Conservation (phyloP, 1,140 invertebrate genomes). For the Stenopsyche tienmushanensis region DNA sequence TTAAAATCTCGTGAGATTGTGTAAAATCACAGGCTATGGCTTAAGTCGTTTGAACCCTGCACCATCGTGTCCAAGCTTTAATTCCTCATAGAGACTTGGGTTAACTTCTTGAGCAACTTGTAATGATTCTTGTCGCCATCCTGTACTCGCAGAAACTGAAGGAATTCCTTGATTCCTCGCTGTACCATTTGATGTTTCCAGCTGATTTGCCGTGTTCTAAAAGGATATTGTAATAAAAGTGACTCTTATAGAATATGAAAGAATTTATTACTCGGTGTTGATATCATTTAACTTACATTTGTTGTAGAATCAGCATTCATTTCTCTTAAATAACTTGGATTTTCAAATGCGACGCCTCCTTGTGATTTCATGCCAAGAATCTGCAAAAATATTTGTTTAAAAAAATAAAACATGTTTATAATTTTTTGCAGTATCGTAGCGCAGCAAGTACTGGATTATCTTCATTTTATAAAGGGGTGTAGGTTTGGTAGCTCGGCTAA, state of each 20-base stretch:
- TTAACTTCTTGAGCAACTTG: slow-evolving; percentile 65
- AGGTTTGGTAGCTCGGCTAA: no score
- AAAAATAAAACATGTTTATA: background rate
- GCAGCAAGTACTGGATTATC: no score
- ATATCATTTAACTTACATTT: slow-evolving; percentile 56
- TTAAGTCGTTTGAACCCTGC: slow-evolving; percentile 76
- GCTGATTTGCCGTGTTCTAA: no score
- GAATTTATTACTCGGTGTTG: background rate
- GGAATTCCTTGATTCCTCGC: slow-evolving; percentile 23
- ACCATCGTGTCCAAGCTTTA: slow-evolving; percentile 75
- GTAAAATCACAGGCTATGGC: slow-evolving; percentile 51
- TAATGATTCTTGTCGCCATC: slow-evolving; percentile 60
- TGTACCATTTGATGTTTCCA: slow-evolving; percentile 3
- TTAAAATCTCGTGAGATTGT: slow-evolving; percentile 12
- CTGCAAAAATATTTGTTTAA: slow-evolving; percentile 40
- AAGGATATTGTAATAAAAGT: slow-evolving; percentile 13
- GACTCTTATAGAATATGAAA: background rate
- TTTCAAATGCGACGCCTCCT: slow-evolving; percentile 79
- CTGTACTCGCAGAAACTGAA: slow-evolving; percentile 47
- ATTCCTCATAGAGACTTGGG: slow-evolving; percentile 74
- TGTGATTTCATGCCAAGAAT: slow-evolving; percentile 57
- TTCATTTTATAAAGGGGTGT: no score
- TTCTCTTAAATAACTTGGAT: slow-evolving; percentile 79
- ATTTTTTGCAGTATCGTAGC: no score
- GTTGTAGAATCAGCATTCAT: slow-evolving; percentile 68